These are phyloP conservation scores for Teleiodes luculella DNA, from an alignment of 2,888 invertebrate genomes.

Conservation along the genomic window DNA sequence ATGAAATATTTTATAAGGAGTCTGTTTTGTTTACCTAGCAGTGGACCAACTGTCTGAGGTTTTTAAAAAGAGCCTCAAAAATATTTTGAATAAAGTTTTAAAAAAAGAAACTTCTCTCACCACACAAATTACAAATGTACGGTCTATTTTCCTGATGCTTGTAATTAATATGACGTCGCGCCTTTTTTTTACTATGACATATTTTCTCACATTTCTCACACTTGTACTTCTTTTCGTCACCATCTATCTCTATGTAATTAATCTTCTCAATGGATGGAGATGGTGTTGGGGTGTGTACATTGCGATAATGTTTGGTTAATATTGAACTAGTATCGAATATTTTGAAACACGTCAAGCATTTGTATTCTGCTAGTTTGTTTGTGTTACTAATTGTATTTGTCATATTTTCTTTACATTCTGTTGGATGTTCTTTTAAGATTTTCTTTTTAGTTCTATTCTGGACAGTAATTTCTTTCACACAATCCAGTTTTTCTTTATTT, in stretches of 20 bases:
- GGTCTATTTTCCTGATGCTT: not conserved
- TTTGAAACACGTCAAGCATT: conserved; percentile 2
- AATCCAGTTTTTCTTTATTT: not conserved
- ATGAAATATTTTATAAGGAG: not conserved
- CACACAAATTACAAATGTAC: conserved; percentile 1
- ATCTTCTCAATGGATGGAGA: not conserved
- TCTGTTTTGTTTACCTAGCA: too few relatives aligned
- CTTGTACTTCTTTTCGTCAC: not conserved
- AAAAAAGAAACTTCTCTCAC: not conserved
- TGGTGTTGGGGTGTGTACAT: not conserved
- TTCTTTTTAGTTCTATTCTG: not conserved
- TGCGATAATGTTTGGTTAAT: not conserved
- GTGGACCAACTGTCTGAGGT: too few relatives aligned
- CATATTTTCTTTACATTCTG: not conserved
- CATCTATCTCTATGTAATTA: not conserved
- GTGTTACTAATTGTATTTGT: not conserved
- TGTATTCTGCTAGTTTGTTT: not conserved
- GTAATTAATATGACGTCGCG: not conserved
- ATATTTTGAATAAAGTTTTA: not conserved
- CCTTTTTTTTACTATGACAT: not conserved
- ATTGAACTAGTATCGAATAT: not conserved
- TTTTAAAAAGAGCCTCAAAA: too few relatives aligned
- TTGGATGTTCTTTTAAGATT: not conserved
- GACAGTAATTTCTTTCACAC: not conserved
- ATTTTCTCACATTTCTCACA: not conserved